Evolutionary conservation across 2,113 vertebrate genomes (phyloP).

Genomic region (Apteryx owenii): DNA sequence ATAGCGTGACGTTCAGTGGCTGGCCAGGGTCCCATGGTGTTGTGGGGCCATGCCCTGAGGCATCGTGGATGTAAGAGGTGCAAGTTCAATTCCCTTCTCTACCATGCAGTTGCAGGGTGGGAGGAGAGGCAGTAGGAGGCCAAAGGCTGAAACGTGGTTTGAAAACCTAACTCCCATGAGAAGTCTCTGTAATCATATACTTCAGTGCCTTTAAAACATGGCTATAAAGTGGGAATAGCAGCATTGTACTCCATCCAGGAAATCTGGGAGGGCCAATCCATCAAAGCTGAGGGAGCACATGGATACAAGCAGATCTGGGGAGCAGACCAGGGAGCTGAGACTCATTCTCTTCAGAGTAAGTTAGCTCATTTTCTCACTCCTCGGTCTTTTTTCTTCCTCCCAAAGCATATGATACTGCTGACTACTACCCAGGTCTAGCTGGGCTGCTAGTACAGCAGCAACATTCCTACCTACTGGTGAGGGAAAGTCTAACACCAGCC

Average conservation of each 20-base stretch:
- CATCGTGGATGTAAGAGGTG: background rate
- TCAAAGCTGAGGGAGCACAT: background rate
- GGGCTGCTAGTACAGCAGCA: background rate
- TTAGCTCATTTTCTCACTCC: background rate
- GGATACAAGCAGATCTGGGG: background rate
- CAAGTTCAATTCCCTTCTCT: background rate
- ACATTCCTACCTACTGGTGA: background rate
- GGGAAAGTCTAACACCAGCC: background rate
- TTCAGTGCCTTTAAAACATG: background rate
- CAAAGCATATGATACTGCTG: background rate
- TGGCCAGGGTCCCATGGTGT: rapidly evolving
- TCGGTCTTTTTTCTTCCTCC: background rate
- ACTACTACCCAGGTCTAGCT: background rate
- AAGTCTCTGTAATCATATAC: background rate
- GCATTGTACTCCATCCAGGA: background rate
- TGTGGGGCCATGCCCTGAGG: background rate
- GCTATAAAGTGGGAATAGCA: background rate
- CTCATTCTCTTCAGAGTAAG: background rate
- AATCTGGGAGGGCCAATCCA: background rate
- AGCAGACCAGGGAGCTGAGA: background rate
- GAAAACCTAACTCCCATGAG: background rate
- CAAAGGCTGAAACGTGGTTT: background rate
- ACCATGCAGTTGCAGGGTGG: background rate
- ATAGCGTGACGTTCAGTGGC: background rate
- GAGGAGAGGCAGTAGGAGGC: background rate